Base-by-base conservation (phyloP, 2,797 vertebrate species). In the Melanotaenia parkinsoni region DNA sequence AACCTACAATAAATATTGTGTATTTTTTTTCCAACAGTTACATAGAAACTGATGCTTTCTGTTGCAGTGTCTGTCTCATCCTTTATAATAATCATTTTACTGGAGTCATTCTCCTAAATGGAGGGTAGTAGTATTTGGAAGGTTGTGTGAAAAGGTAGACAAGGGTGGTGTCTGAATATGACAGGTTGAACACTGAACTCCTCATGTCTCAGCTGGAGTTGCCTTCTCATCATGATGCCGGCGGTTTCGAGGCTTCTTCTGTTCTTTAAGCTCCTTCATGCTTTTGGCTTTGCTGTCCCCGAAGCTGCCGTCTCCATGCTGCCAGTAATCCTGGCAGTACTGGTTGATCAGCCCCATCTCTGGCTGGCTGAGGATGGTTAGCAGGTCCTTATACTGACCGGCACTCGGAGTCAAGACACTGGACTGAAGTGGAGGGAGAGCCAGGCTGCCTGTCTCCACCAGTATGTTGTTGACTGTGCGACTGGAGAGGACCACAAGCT, bases 261-360 rank as follows among this genome's bases (percentile, higher is more conserved):
- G 96, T 81, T 98, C 97, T 80, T 97, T 98, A 85, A 95, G 92
- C 88, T 97, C 96, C 87, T 97, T 96, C 81, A 96, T 89, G 70
- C 90, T 93, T 67, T 94, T 95, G 73, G 87, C 88, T 80, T 95
- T 95, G 90, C 93, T 89, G 81, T 97, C 95, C 3, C 94, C 94
- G 11, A 95, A 86, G 75, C 87, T 86, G 61, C 93, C 84, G 0
- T 97, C 96, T 1, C 92, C 94, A 0, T 96, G 96, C 86, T 96
- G 95, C 97, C 98, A 98, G 94, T 98, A 99, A 80, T 97, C 97
- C 92, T 98, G 97, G 93, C 97, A 99, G 94, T 99, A 99, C 92
- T 99, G 98, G 94, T 99, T 98, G 93, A 99, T 97, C 81, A 99
- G 96, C 89, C 97, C 96, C 97, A 98, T 97, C 95, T 99, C 97